These are phyloP conservation scores for Baryphthengus martii DNA, from an alignment of 2,113 vertebrate species.

Conservation along the genomic window DNA sequence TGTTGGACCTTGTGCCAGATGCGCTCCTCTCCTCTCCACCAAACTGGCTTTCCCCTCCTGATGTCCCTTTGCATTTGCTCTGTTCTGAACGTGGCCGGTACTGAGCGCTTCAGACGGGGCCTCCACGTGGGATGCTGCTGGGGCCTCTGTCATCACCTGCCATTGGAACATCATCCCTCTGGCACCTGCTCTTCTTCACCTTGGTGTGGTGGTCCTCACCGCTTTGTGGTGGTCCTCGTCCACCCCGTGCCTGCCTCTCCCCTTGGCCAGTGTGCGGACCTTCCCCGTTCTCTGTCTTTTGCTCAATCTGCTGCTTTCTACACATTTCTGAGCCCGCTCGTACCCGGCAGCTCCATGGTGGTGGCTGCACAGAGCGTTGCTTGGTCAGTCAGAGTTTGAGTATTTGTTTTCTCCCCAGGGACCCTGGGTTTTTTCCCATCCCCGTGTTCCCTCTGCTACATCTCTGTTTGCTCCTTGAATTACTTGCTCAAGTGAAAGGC, in stretches of 20 bases:
- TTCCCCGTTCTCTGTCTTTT: accelerated
- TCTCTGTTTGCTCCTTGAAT: slow-evolving; percentile 22
- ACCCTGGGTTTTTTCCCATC: not conserved
- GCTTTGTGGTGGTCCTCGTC: accelerated
- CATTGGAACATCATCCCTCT: not conserved
- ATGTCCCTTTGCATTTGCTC: not conserved
- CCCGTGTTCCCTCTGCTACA: accelerated
- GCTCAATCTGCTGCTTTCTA: not conserved
- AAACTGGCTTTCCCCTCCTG: not conserved
- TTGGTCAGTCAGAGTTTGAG: not conserved
- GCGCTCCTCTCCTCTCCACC: not conserved
- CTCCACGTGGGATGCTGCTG: accelerated
- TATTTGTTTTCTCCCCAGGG: slow-evolving; percentile 17
- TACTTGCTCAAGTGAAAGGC: slow-evolving; percentile 45
- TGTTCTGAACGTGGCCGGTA: accelerated
- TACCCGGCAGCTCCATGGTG: accelerated
- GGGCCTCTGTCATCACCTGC: not conserved
- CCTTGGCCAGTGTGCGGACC: not conserved
- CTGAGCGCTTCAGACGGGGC: accelerated
- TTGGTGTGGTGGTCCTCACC: accelerated
- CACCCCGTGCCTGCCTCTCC: accelerated
- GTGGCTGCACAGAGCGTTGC: not conserved
- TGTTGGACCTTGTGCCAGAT: not conserved
- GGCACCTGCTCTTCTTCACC: not conserved
- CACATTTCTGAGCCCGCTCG: not conserved